These are phyloP conservation scores for Pseudomugil tenellus DNA, from an alignment of 2,797 vertebrate genomes.

Conservation along the genomic window DNA sequence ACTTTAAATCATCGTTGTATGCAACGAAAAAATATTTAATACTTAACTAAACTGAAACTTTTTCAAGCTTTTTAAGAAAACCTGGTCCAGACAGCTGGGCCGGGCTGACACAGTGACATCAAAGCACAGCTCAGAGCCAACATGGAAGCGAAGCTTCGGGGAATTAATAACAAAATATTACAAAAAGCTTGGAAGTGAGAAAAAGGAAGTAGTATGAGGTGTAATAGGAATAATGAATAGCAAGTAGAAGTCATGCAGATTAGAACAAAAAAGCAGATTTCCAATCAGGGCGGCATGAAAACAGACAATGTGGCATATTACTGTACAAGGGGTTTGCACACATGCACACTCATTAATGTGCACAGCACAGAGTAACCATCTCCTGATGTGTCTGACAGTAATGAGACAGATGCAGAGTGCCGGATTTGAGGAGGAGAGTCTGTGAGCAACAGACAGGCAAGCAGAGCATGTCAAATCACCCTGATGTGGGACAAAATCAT, in stretches of 20 bases:
- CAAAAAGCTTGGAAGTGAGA: constrained; percentile 52
- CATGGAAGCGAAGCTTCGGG: constrained; percentile 42
- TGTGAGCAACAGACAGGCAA: constrained; percentile 60
- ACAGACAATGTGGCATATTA: constrained; percentile 32
- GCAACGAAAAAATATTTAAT: constrained; percentile 14
- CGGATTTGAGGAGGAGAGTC: constrained; percentile 59
- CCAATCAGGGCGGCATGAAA: constrained; percentile 49
- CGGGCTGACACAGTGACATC: constrained; percentile 52
- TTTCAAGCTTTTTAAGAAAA: constrained; percentile 30
- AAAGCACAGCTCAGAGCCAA: constrained; percentile 64
- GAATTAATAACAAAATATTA: constrained; percentile 53
- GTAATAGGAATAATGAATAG: constrained; percentile 75
- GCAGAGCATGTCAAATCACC: constrained; percentile 74
- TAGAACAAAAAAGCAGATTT: constrained; percentile 65
- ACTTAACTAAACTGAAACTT: constrained; percentile 40
- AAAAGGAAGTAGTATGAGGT: constrained; percentile 50
- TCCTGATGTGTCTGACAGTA: constrained; percentile 67
- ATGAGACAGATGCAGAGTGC: constrained; percentile 63
- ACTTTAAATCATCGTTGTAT: neutral
- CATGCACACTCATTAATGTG: constrained; percentile 26
- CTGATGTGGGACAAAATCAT: constrained; percentile 72
- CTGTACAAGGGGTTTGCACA: constrained; percentile 13
- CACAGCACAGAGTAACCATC: constrained; percentile 33
- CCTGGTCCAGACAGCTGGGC: constrained; percentile 62
- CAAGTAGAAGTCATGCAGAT: constrained; percentile 66